A percentile compares a stretch with the other conserved stretches of the same genome.
These are phyloP conservation scores for Sitobion miscanthi DNA, from an alignment of 1,140 invertebrate species.

Conservation along the genomic window DNA sequence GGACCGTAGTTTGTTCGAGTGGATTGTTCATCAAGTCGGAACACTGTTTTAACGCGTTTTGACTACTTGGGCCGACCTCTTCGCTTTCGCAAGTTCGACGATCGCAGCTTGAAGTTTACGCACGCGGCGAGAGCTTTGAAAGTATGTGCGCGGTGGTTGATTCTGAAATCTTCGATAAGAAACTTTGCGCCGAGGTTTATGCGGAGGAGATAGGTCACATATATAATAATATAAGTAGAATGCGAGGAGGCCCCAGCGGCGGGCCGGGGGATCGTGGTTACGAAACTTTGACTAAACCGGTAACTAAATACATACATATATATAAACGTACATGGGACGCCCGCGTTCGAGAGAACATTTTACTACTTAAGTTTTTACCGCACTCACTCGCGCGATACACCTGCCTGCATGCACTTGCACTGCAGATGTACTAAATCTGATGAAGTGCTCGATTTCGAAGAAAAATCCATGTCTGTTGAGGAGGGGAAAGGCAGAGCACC, in stretches of 20 bases:
- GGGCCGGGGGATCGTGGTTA: neutral
- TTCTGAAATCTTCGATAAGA: constrained; percentile 55
- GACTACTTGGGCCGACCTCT: neutral
- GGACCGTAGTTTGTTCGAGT: neutral
- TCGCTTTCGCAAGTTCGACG: constrained; percentile 9
- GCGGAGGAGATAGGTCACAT: neutral
- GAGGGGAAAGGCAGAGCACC: too few species aligned
- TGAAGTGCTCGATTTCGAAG: neutral
- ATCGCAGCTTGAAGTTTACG: constrained; percentile 18
- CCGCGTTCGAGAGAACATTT: neutral
- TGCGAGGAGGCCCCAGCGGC: too few species aligned
- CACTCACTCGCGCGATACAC: neutral
- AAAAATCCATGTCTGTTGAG: neutral
- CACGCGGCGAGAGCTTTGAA: constrained; percentile 15
- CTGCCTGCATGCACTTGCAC: neutral
- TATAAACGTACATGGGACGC: neutral
- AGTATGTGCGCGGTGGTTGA: constrained; percentile 46
- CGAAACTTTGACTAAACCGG: constrained; percentile 14
- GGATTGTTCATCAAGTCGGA: constrained; percentile 45
- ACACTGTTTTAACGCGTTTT: constrained; percentile 45
- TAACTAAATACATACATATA: neutral
- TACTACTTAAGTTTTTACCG: neutral
- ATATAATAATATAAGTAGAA: neutral
- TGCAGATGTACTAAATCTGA: neutral
- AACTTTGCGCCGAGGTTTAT: constrained; percentile 45